Base-by-base conservation (phyloP, 2,888 invertebrate species). In the Himalopsyche kuldschensis region DNA sequence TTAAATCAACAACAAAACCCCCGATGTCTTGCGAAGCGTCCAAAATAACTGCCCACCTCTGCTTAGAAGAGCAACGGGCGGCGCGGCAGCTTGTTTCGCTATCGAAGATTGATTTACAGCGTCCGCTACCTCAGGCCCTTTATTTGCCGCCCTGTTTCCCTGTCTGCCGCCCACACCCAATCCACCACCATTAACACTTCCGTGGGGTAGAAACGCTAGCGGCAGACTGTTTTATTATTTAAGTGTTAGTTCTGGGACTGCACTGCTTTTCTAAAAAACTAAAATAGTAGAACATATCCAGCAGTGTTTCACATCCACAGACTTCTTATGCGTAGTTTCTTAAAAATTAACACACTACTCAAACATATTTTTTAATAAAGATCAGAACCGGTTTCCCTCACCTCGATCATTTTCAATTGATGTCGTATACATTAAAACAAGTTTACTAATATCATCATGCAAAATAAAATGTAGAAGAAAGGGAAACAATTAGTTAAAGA, bases 21-120 rank as follows among this genome's bases (percentile, higher is more conserved):
- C n/a, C 48, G n/a, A 20, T 55, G 55, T 55, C 20, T 55, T 24
- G 20, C 3, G 5, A 55, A 55, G 55, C 24, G 55, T 20, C 20
- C n/a, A n/a, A 20, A 55, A 55, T 20, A 55, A 55, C 55, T 55
- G 55, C 55, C 55, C 55, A 55, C 55, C 55, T 24, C 55, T 55
- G 55, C 8, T 24, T 55, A 20, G 55, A 20, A 24, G 24, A 55
- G 55, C 55, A 24, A 55, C 80, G 80, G 55, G 77, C 63, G 32
- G 31, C 31, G 69, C 48, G 63, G 77, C 78, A 84, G 82, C 81
- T 84, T 82, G 81, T 82, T 84, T 82, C 69, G 84, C 78, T 84
- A 81, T 84, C 82, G 84, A 84, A 84, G 84, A 84, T 84, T 84
- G 84, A 84, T 84, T 84, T 84, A 84, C 82, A 63, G 81, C 82